phyloP scores from a whole-genome alignment of 1,140 invertebrate species.

The Drosophila tsacasi region DNA sequence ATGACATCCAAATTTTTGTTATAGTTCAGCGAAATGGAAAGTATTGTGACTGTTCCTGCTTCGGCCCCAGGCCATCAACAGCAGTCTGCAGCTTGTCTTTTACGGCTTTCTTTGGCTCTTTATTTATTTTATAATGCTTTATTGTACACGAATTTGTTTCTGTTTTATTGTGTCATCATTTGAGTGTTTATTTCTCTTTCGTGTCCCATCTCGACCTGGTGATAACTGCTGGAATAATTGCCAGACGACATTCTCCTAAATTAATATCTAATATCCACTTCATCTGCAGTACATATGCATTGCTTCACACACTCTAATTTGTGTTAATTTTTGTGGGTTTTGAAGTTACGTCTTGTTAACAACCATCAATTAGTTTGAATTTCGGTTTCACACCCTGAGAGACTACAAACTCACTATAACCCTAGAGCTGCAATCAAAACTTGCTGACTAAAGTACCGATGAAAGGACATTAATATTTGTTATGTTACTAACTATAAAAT shows the following conservation, averaged over 20 bases:
- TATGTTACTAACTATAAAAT: background rate
- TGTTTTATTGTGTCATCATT: slow-evolving; percentile 41
- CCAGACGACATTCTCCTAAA: slow-evolving; percentile 8
- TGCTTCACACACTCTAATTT: slow-evolving; percentile 17
- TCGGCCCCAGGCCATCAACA: slow-evolving; percentile 3
- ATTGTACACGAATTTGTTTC: slow-evolving; percentile 33
- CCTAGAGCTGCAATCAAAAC: background rate
- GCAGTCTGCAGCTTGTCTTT: slow-evolving; percentile 18
- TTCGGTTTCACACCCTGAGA: slow-evolving; percentile 6
- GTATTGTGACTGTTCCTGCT: slow-evolving; percentile 36
- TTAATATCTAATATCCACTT: slow-evolving; percentile 10
- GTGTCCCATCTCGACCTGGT: background rate
- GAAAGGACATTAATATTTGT: background rate
- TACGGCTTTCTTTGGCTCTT: slow-evolving; percentile 38
- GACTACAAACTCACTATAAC: background rate
- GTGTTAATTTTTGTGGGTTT: slow-evolving; percentile 5
- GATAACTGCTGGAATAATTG: slow-evolving; percentile 7
- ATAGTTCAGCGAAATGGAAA: slow-evolving; percentile 55
- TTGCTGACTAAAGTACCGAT: background rate
- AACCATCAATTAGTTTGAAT: slow-evolving; percentile 11
- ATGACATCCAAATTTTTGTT: slow-evolving; percentile 32
- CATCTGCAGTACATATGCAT: slow-evolving; percentile 7
- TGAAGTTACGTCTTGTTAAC: background rate
- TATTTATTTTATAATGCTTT: slow-evolving; percentile 36
- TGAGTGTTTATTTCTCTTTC: slow-evolving; percentile 25